Percentiles rank a stretch among this genome's conserved stretches.
phyloP scores from a whole-genome alignment of 2,113 vertebrate species.

The Hemibagrus wyckioides region DNA sequence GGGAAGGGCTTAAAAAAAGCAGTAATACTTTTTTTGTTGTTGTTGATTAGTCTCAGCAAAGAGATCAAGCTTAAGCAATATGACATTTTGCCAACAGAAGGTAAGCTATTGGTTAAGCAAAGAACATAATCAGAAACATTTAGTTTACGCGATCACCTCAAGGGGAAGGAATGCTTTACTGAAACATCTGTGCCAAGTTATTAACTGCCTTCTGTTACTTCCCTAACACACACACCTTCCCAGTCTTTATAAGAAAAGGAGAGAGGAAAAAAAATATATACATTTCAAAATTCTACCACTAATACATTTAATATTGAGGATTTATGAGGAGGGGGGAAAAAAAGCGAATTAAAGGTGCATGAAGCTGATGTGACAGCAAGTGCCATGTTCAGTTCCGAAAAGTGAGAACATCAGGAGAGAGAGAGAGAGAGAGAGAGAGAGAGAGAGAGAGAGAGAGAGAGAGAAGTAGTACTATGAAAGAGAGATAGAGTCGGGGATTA shows the following conservation, averaged over 20 bases:
- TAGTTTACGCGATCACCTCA: constrained; percentile 37
- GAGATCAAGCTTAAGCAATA: constrained; percentile 31
- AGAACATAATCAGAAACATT: constrained; percentile 37
- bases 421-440: constrained; percentile 14
- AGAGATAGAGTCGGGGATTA: constrained; percentile 56
- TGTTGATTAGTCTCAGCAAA: constrained; percentile 45
- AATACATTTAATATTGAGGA: constrained; percentile 79
- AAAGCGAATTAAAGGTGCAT: constrained; percentile 83
- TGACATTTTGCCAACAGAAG: constrained; percentile 51
- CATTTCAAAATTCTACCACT: constrained; percentile 76
- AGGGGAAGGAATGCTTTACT: constrained; percentile 45
- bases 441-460: constrained; percentile 34
- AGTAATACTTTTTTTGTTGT: constrained; percentile 33
- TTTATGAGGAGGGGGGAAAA: constrained; percentile 68
- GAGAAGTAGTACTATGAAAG: constrained; percentile 5
- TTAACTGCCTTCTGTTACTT: constrained; percentile 77
- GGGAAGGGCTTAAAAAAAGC: constrained; percentile 1
- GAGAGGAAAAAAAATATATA: constrained; percentile 57
- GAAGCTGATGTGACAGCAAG: constrained; percentile 84
- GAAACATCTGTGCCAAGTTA: constrained; percentile 72
- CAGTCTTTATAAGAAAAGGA: constrained; percentile 58
- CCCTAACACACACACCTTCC: constrained; percentile 48
- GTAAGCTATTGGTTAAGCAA: constrained; percentile 41
- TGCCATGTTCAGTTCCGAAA: constrained; percentile 77
- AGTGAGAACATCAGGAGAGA: constrained; percentile 75